phyloP scores from a whole-genome alignment of 1,140 invertebrate species.

The Trichogramma pretiosum region DNA sequence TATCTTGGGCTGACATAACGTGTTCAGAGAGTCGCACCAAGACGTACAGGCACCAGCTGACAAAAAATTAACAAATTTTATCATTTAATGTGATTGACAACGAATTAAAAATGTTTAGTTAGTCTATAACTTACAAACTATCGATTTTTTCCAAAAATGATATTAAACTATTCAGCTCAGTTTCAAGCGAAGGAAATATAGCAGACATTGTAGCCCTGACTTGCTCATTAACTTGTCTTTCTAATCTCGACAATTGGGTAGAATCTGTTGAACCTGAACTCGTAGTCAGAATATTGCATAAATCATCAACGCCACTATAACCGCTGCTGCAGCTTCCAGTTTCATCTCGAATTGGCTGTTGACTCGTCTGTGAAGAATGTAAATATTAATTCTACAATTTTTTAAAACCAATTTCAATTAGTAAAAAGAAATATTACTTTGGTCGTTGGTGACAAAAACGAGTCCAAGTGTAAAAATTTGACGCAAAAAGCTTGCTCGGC shows the following conservation, averaged over 20 bases:
- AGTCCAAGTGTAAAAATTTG: constrained; percentile 83
- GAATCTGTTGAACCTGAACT: constrained; percentile 36
- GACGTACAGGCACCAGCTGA: constrained; percentile 84
- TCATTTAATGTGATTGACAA: constrained; percentile 1
- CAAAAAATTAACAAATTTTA: constrained; percentile 28
- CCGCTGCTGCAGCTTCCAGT: constrained; percentile 28
- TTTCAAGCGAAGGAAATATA: constrained; percentile 78
- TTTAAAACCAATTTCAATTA: constrained; percentile 1
- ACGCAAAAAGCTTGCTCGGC: constrained; percentile 94
- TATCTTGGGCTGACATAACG: constrained; percentile 82
- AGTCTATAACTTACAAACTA: constrained; percentile 61
- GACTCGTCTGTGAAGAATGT: constrained; percentile 6
- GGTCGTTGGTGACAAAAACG: constrained; percentile 39
- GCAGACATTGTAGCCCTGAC: constrained; percentile 76
- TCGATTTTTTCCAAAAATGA: constrained; percentile 78
- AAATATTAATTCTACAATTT: neutral
- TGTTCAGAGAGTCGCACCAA: constrained; percentile 82
- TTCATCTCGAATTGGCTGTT: constrained; percentile 25
- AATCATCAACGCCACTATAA: constrained; percentile 10
- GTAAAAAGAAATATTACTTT: constrained; percentile 31
- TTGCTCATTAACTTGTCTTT: constrained; percentile 67
- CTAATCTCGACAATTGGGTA: constrained; percentile 52
- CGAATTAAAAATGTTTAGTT: neutral
- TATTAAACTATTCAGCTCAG: constrained; percentile 77
- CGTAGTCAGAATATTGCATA: constrained; percentile 24